Conservation (phyloP, 2,888 invertebrate species). For the Cheilosia variabilis region DNA sequence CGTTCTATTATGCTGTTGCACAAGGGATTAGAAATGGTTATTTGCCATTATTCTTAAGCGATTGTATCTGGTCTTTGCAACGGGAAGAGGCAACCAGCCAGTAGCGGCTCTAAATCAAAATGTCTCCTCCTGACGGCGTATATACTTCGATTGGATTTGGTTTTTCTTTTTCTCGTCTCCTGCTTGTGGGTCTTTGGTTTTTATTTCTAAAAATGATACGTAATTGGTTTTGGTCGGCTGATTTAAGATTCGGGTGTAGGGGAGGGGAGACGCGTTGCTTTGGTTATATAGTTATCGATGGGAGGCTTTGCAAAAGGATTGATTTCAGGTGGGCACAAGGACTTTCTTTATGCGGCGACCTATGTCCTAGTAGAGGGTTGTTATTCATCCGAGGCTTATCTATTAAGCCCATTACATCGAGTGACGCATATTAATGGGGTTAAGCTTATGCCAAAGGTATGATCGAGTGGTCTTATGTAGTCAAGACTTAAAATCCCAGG, state of each 20-base stretch:
- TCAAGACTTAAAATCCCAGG: no score
- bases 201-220: constrained; percentile 66
- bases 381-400: constrained; percentile 42
- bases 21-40: constrained; percentile 75
- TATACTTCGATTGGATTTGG: constrained; percentile 62
- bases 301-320: constrained; percentile 42
- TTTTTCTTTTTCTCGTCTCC: constrained; percentile 13
- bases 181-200: constrained; percentile 7
- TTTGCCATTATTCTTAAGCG: constrained; percentile 75
- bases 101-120: constrained; percentile 70
- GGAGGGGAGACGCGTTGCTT: neutral
- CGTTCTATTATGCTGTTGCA: constrained; percentile 74
- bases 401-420: constrained; percentile 31
- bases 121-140: constrained; percentile 57
- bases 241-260: constrained; percentile 42
- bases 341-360: constrained; percentile 12
- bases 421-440: constrained; percentile 41
- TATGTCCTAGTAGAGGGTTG: constrained; percentile 33
- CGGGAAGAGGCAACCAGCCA: constrained; percentile 30
- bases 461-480: no score
- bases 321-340: constrained; percentile 35
- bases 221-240: constrained; percentile 72
- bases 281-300: constrained; percentile 28
- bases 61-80: constrained; percentile 70
- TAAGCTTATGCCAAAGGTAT: neutral